A percentile compares a stretch with the other conserved stretches of the same genome.
Conservation (phyloP, 2,888 invertebrate genomes). For the Platycheirus albimanus region DNA sequence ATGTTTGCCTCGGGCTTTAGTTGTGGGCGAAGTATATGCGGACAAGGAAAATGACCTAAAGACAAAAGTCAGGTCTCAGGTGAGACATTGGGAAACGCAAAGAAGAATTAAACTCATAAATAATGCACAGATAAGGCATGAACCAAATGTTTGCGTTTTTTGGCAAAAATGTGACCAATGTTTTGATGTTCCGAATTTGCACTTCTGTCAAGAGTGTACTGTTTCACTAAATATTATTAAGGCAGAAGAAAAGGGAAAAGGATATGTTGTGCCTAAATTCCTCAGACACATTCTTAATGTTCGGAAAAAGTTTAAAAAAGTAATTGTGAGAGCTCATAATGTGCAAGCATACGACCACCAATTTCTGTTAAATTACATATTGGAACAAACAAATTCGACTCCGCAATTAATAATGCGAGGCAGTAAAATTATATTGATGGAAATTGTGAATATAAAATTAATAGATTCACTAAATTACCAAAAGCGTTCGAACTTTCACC, state of each 20-base stretch:
- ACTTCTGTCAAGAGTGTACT: neutral
- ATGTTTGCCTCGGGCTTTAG: too few species aligned
- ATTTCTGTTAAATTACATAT: neutral
- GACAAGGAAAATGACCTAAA: too few species aligned
- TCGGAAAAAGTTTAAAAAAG: too few species aligned
- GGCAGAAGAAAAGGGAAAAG: neutral
- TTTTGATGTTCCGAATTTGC: neutral
- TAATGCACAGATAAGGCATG: neutral
- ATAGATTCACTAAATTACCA: neutral
- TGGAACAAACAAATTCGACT: neutral
- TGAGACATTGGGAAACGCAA: too few species aligned
- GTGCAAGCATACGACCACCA: neutral
- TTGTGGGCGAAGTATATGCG: too few species aligned
- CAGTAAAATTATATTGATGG: neutral
- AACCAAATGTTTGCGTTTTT: conserved; percentile 1
- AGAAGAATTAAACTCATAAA: neutral
- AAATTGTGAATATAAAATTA: neutral
- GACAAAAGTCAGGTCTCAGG: too few species aligned
- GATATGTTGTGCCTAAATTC: too few species aligned
- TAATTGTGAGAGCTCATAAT: conserved; percentile 1
- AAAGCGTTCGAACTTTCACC: neutral
- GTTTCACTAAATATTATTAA: neutral
- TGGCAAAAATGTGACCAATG: too few species aligned
- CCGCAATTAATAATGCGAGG: neutral
- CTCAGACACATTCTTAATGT: too few species aligned